Evolutionary conservation across 2,113 vertebrate genomes (phyloP).

Genomic region (Tapirus terrestris): DNA sequence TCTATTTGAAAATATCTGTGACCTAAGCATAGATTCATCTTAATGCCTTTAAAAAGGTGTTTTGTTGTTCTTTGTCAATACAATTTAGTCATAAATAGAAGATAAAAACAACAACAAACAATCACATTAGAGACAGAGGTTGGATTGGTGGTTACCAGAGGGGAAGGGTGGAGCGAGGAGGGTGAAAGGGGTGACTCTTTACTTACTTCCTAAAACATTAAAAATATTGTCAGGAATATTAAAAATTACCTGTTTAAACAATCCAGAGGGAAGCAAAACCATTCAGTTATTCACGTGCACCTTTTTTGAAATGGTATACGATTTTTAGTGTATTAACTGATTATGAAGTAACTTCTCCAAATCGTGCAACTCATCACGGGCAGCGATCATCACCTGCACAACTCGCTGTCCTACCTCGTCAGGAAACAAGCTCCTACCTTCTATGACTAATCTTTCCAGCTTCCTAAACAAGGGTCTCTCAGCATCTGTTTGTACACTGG

Average conservation of each 20-base stretch:
- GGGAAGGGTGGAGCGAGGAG: no score
- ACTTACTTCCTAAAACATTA: not conserved
- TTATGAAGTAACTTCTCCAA: not conserved
- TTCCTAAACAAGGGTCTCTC: not conserved
- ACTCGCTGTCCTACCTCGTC: accelerated
- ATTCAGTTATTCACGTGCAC: not conserved
- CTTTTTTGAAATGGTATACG: not conserved
- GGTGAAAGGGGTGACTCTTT: no score
- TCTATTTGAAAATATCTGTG: not conserved
- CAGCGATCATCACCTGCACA: not conserved
- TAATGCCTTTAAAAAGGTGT: not conserved
- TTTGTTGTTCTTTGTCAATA: not conserved
- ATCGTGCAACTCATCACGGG: not conserved
- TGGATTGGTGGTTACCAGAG: no score
- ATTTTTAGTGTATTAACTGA: not conserved
- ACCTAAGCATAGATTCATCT: not conserved
- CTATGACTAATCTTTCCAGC: no score
- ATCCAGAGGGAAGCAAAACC: not conserved
- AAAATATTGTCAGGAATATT: not conserved
- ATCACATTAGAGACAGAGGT: no score
- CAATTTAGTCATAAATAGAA: not conserved
- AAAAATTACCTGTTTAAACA: not conserved
- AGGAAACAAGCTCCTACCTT: accelerated
- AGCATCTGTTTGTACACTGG: accelerated
- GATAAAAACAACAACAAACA: no score